Evolutionary conservation across 2,113 vertebrate genomes (phyloP).

Genomic region (Pangasianodon gigas): DNA sequence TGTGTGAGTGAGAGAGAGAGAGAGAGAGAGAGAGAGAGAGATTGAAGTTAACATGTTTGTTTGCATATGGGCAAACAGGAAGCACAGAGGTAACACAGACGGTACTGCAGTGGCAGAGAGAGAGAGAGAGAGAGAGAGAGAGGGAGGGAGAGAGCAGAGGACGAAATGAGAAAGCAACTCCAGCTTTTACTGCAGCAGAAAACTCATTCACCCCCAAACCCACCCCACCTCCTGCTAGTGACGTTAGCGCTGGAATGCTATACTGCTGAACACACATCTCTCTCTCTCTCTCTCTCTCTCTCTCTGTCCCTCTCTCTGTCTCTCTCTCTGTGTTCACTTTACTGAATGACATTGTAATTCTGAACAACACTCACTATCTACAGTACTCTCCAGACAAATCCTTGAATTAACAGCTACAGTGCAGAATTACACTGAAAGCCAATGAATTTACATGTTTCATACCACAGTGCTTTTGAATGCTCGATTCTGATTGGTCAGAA

Average conservation of each 20-base stretch:
- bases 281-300: constrained; percentile 26
- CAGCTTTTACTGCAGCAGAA: constrained; percentile 70
- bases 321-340: constrained; percentile 24
- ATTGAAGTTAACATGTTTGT: constrained; percentile 54
- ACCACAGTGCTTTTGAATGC: not conserved
- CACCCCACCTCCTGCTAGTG: constrained; percentile 37
- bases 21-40: constrained; percentile 1
- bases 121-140: constrained; percentile 30
- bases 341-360: constrained; percentile 33
- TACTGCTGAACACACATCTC: constrained; percentile 41
- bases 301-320: constrained; percentile 25
- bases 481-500: not conserved
- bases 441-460: not conserved
- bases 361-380: not conserved
- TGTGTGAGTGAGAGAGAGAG: constrained; percentile 42
- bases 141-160: constrained; percentile 31
- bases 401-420: constrained; percentile 1
- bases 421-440: not conserved
- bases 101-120: constrained; percentile 40
- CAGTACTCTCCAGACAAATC: not conserved
- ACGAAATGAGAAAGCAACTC: constrained; percentile 53
- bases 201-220: constrained; percentile 59
- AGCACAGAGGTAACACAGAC: constrained; percentile 37
- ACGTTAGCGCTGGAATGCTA: constrained; percentile 28
- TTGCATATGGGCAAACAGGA: constrained; percentile 49